Evolutionary conservation across 1,140 invertebrate genomes (phyloP).

Genomic region (Diorhabda sublineata): DNA sequence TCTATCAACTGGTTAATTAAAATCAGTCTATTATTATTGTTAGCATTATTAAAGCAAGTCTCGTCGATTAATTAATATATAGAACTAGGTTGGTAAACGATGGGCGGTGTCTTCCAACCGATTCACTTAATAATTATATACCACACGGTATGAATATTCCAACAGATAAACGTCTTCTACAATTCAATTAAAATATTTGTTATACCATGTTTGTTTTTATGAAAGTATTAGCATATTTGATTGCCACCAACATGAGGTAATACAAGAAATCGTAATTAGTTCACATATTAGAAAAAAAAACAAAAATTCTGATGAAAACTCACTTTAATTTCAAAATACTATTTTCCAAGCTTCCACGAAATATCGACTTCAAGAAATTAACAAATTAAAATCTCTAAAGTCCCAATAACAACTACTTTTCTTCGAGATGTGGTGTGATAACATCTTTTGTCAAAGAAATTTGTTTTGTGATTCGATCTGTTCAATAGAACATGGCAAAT

Average conservation of each 20-base stretch:
- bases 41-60: no score
- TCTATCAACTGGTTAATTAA: no score
- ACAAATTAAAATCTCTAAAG: slow-evolving; percentile 6
- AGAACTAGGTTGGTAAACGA: no score
- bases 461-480: neutral
- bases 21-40: no score
- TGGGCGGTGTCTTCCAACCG: no score
- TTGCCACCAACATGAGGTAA: neutral
- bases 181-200: neutral
- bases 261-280: neutral
- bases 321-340: neutral
- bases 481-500: neutral
- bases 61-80: no score
- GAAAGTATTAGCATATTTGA: neutral
- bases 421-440: neutral
- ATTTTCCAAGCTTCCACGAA: neutral
- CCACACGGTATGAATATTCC: no score
- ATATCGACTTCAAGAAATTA: slow-evolving; percentile 10
- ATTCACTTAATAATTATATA: no score
- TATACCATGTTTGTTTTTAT: neutral
- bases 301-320: neutral
- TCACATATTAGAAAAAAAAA: neutral
- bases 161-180: neutral
- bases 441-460: slow-evolving; percentile 1
- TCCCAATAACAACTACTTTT: slow-evolving; percentile 12